These are phyloP conservation scores for Oreotrochilus melanogaster DNA, from an alignment of 2,113 vertebrate species.

Conservation along the genomic window DNA sequence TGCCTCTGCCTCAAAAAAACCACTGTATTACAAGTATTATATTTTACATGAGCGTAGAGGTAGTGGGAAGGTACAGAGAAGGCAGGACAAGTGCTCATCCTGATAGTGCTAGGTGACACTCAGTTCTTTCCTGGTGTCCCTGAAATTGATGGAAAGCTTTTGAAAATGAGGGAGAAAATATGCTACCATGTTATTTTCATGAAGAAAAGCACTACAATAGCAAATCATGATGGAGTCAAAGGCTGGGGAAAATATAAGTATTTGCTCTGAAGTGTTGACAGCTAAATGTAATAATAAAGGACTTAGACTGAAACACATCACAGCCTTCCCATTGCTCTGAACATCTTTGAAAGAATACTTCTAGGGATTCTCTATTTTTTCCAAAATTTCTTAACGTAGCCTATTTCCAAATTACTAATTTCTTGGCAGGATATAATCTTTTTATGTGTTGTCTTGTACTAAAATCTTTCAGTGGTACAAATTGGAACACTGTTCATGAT, in stretches of 20 bases:
- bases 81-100: background rate
- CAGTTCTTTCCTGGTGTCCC: background rate
- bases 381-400: background rate
- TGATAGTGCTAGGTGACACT: no score
- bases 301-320: background rate
- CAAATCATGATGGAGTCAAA: background rate
- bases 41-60: accelerated
- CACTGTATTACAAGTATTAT: background rate
- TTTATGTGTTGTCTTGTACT: background rate
- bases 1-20: background rate
- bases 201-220: background rate
- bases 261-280: background rate
- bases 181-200: accelerated
- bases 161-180: background rate
- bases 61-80: background rate
- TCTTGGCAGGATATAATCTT: background rate
- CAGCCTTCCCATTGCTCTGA: background rate
- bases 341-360: background rate
- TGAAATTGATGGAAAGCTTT: background rate
- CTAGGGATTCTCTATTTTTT: background rate
- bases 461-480: background rate
- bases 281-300: background rate
- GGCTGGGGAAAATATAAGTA: background rate
- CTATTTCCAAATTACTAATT: background rate
- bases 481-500: background rate